Evolutionary conservation across 1,140 invertebrate species (phyloP), one percentile per base, ranked within the genome.

Genomic region (Drosophila sp.): DNA sequence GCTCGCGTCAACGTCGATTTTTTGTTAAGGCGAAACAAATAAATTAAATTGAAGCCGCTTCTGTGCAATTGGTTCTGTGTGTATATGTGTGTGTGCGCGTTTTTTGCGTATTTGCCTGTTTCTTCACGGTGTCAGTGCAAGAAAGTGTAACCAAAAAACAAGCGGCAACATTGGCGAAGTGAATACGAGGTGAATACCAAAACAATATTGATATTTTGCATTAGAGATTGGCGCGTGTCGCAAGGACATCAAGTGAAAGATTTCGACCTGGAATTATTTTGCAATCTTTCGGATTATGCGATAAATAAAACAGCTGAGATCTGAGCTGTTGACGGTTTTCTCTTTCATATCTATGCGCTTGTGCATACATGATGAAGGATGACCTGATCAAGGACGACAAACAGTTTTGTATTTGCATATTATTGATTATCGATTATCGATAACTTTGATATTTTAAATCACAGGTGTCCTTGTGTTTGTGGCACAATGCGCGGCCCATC

Each of bases 81-180:
- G n/a, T 40, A 1, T 38, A n/a, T 32, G 29, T 45, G 40, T 14
- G 51, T 45, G 38, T 36, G 5, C 32, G 38, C 11, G 21, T 29
- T 57, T 18, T 9, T 63, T 53, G 38, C 66, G 25, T 40, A 29
- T 53, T 71, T 48, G 14, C 27, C 25, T 50, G 27, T 57, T 57
- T 57, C 14, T 50, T 63, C 9, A 53, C 36, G 57, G 66, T 70
- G 50, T 38, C 41, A 65, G 67, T 71, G 67, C 51, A 65, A 43
- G 25, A 8, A 25, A 63, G 61, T 64, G 41, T 34, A 11, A 41
- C 16, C 32, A 56, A 43, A 34, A 34, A n/a, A 4, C 5, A 38
- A 29, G 25, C 27, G 1, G n/a, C n/a, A n/a, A 16, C 6, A 43
- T 14, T 36, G 4, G 43, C 25, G 9, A 57, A 56, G n/a, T 32